Base-by-base conservation (phyloP, 2,113 vertebrate species). In the Jacana jacana region DNA sequence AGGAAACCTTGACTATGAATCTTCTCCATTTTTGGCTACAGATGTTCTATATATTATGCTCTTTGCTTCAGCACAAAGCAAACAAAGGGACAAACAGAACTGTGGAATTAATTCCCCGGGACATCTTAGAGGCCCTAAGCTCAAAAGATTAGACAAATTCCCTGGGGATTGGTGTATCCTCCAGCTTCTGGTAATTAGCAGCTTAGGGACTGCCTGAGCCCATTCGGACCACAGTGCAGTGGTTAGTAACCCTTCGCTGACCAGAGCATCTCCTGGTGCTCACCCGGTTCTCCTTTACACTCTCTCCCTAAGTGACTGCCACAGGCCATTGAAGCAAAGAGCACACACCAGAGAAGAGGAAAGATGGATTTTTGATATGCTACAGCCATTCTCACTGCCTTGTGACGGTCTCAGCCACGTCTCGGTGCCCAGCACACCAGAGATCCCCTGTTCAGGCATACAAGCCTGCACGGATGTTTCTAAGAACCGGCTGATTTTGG, bases 101-200 rank as follows among this genome's bases (percentile, higher is more conserved):
- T 33, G 80, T 66, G 18, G 72, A 90, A 91, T 92, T 84, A 77
- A 90, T 88, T 93, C 69, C 57, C 75, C n/a, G 71, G 83, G 83
- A 78, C 42, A 51, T 71, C 39, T 86, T 92, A 63, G 39, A 70
- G 55, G 77, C 37, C 64, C 42, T 63, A 86, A 94, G 33, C 72
- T 86, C 83, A 55, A 88, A 95, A 95, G 94, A 92, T 95, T 55
- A 95, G 48, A 89, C 61, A 60, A 89, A 95, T 84, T 95, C 95
- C 94, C 68, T 55, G 48, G 89, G 92, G 91, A 92, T 1, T 75
- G 69, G 33, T 75, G 68, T 72, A 55, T 71, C 79, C 81, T 91
- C 55, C 66, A 69, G 88, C 92, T 93, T 82, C 85, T 82, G 49
- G 9, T 93, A 96, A 91, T 94, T 88, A 94, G 75, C 75, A 91